Conservation (phyloP, 2,888 invertebrate genomes). For the Marronus borbonicus region DNA sequence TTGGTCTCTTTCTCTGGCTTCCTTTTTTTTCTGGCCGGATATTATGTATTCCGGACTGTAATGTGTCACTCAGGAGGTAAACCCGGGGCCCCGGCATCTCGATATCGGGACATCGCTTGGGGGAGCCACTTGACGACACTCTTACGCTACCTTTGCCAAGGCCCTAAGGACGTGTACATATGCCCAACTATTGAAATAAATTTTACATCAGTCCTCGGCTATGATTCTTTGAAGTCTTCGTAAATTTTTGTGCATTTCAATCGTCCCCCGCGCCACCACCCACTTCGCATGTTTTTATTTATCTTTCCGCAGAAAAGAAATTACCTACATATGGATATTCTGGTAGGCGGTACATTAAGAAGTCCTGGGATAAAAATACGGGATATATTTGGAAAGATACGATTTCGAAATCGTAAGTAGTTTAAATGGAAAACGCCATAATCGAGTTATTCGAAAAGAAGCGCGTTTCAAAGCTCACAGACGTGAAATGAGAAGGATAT, state of each 20-base stretch:
- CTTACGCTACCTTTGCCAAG: slow-evolving; percentile 55
- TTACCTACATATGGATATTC: neutral
- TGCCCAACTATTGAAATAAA: slow-evolving; percentile 57
- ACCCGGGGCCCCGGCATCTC: slow-evolving; percentile 57
- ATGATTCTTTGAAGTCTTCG: slow-evolving; percentile 53
- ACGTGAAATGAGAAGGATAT: no score
- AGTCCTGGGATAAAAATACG: neutral
- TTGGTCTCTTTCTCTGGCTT: slow-evolving; percentile 27
- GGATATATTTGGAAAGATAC: neutral
- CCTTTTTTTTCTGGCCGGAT: slow-evolving; percentile 55
- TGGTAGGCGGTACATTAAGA: slow-evolving; percentile 1
- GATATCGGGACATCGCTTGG: slow-evolving; percentile 58
- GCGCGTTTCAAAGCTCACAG: no score
- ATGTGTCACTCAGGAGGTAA: slow-evolving; percentile 61
- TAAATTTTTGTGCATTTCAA: slow-evolving; percentile 42
- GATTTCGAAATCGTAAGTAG: neutral
- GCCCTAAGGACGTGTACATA: slow-evolving; percentile 55
- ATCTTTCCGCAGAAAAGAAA: neutral
- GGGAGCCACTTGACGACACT: slow-evolving; percentile 59
- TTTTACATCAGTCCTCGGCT: slow-evolving; percentile 51
- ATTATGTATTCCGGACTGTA: slow-evolving; percentile 61
- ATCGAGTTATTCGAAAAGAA: no score
- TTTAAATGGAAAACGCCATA: no score
- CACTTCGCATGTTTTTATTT: slow-evolving; percentile 19
- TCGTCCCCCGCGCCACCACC: slow-evolving; percentile 1